Base-by-base conservation (phyloP, 2,797 vertebrate species). In the Eospalax fontanierii region DNA sequence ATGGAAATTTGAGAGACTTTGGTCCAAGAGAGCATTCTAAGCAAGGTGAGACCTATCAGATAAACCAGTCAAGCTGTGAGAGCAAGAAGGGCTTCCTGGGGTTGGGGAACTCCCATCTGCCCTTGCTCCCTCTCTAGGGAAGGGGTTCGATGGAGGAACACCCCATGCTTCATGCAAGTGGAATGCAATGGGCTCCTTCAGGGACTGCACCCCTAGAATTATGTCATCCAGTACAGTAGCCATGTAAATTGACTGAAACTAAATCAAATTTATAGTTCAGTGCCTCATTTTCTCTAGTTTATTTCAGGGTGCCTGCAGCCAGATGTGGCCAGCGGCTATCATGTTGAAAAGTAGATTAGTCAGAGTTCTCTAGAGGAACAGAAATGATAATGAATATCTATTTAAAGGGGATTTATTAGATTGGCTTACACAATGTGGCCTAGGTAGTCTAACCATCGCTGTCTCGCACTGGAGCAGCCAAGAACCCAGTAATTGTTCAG, bases 201-300 rank as follows among this genome's bases (percentile, higher is more conserved):
- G 12, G 66, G 22, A 30, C 18, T 57, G 59, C 24, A n/a, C 26
- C 26, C 59, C 59, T 88, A 38, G n/a, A 79, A 59, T 28, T 33
- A 21, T 2, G 4, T 16, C 73, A 5, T 73, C 50, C 6, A 82
- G 2, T 19, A 68, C 12, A 54, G 22, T 28, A 90, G 11, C n/a
- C 87, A 80, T 59, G 65, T 57, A 18, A n/a, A 85, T 57, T 59
- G 82, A 79, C 66, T 73, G n/a, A 92, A 90, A 73, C 46, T 57
- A 79, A 92, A 78, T 82, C 40, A 74, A 84, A 85, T 63, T 6
- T 76, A 61, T 38, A 86, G 7, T 71, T 76, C 9, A 28, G 0
- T 91, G 87, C 35, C 30, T 89, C 3, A 4, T 10, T 63, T 80
- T 86, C 65, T 33, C 0, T 33, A 24, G 12, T 73, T 80, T 16